These are phyloP conservation scores for Dolichopus griseipennis DNA, from an alignment of 2,888 invertebrate genomes.

Conservation along the genomic window DNA sequence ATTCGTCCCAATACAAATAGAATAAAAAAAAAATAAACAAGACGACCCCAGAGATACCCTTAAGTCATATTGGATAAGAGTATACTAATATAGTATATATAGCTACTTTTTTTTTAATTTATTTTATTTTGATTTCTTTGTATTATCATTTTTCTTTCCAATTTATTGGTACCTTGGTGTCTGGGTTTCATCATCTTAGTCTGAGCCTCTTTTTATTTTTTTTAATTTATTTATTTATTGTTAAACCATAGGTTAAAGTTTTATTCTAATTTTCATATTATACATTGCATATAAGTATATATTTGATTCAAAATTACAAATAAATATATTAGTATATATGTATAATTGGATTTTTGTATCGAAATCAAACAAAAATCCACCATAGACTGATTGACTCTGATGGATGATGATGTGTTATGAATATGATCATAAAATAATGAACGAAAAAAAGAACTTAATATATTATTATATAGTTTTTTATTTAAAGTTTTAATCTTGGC, in stretches of 20 bases:
- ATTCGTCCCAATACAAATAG: neutral
- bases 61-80: neutral
- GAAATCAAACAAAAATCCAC: too few species aligned
- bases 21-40: neutral
- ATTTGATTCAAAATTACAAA: too few species aligned
- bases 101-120: neutral
- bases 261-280: neutral
- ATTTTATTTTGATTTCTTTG: neutral
- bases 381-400: too few species aligned
- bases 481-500: too few species aligned
- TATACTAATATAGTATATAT: neutral
- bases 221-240: neutral
- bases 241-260: neutral
- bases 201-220: neutral
- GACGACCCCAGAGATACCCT: conserved; percentile 1
- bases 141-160: neutral
- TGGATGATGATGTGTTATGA: too few species aligned
- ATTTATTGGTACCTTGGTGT: neutral
- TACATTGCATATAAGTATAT: too few species aligned
- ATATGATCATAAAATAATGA: too few species aligned
- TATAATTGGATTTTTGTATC: too few species aligned
- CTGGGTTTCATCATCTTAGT: neutral
- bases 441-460: too few species aligned
- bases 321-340: too few species aligned
- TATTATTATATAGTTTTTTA: too few species aligned